These are phyloP conservation scores for Anhinga anhinga DNA, from an alignment of 2,113 vertebrate species.

Conservation along the genomic window DNA sequence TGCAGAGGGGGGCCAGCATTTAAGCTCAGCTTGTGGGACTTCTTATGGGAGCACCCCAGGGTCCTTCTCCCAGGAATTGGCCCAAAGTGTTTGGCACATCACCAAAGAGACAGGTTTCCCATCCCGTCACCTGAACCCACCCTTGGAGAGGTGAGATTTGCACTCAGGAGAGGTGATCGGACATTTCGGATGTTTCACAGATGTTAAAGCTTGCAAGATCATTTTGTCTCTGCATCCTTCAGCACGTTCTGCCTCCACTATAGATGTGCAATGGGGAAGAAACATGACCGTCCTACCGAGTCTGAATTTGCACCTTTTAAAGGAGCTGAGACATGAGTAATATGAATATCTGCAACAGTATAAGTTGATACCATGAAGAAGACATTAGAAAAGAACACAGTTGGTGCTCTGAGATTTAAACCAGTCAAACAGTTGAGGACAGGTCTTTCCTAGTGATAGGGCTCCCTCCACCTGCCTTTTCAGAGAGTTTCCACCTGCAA, in stretches of 20 bases:
- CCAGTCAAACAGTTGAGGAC: background rate
- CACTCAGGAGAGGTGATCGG: background rate
- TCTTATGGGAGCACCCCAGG: background rate
- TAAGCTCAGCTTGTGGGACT: background rate
- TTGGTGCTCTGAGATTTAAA: background rate
- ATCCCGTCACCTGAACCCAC: background rate
- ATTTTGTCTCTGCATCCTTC: background rate
- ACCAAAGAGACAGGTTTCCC: background rate
- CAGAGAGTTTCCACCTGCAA: background rate
- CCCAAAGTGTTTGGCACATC: background rate
- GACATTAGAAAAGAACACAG: background rate
- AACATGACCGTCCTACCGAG: background rate
- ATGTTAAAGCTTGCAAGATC: background rate
- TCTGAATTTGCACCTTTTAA: background rate
- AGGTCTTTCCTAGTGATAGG: background rate
- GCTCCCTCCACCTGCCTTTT: background rate
- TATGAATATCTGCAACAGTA: background rate
- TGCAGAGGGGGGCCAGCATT: background rate
- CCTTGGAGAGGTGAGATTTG: background rate
- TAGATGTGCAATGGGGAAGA: fast-evolving
- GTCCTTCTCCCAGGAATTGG: background rate
- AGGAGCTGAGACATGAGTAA: background rate
- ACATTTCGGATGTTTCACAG: background rate
- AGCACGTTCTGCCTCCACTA: background rate
- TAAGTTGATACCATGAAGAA: background rate